phyloP scores from a whole-genome alignment of 1,140 invertebrate species.

The Drosophila teissieri region DNA sequence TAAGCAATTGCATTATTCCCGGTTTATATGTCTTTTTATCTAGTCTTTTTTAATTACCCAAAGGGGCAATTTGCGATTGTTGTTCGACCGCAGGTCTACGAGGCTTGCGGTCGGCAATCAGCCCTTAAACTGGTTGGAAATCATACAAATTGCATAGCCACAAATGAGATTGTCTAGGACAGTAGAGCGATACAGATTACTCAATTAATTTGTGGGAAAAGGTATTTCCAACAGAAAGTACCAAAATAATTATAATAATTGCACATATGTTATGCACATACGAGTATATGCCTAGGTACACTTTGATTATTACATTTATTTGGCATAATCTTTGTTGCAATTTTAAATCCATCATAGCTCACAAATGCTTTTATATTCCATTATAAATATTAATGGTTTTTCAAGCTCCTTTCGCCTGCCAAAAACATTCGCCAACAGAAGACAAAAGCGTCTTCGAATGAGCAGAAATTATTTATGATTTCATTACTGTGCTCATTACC shows the following conservation, averaged over 20 bases:
- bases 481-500: conserved; percentile 42
- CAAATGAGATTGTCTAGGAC: conserved; percentile 26
- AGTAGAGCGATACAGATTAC: conserved; percentile 18
- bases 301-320: background rate
- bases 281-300: background rate
- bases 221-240: background rate
- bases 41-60: conserved; percentile 51
- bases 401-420: conserved; percentile 13
- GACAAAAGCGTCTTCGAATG: conserved; percentile 17
- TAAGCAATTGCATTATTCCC: conserved; percentile 42
- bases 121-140: conserved; percentile 35
- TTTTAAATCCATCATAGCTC: background rate
- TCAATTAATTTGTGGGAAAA: conserved; percentile 24
- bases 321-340: background rate
- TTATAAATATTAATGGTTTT: conserved; percentile 5
- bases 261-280: too few relatives aligned
- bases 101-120: background rate
- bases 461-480: conserved; percentile 40
- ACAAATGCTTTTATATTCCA: background rate
- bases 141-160: conserved; percentile 31
- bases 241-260: background rate
- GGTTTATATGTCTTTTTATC: conserved; percentile 3
- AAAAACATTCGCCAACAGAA: conserved; percentile 12
- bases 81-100: conserved; percentile 11
- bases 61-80: conserved; percentile 40